Base-by-base conservation (phyloP, 2,888 invertebrate genomes). In the Ephialtes manifestator region DNA sequence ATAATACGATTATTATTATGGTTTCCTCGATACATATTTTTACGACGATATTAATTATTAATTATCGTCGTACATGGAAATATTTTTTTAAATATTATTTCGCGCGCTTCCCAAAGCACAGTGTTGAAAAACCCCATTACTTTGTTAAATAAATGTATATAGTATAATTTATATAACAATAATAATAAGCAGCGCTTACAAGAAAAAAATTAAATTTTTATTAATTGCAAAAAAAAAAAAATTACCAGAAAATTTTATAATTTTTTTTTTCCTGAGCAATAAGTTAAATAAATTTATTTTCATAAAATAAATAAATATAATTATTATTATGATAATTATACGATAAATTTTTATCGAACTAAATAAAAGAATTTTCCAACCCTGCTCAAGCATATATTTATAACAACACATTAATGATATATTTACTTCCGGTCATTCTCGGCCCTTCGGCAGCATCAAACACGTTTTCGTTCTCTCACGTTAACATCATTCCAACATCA, bases 401-500 rank as follows among this genome's bases (percentile, higher is more conserved):
- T 81, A 74, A 74, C 31, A 18, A 28, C 24, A 55, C 43, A 53
- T 15, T 63, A 8, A 70, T 63, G 15, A 70, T 70, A 60, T 35
- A 46, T 67, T 35, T 35, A 35, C 65, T 39, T 77, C 46, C 67
- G 67, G 72, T 83, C 48, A 58, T 72, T 58, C 39, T 15, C 48
- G 71, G 76, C 67, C 60, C 84, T 81, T 77, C 76, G 71, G 71
- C 80, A 80, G 65, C 80, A 48, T 46, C 55, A 74, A 53, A 31
- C 31, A 15, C 20, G 24, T 70, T 24, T 3, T 28, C 67, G 53
- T 67, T 70, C 58, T 80, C 65, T 60, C 67, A 71, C 75, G 74
- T 48, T 51, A 85, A 83, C 58, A 87, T 82, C 87, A 87, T 87
- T 84, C 85, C 86, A 84, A 87, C 86, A 87, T 78, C 83, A 87